These are phyloP conservation scores for Heliothis peltigera DNA, from an alignment of 2,888 invertebrate species.

Conservation along the genomic window DNA sequence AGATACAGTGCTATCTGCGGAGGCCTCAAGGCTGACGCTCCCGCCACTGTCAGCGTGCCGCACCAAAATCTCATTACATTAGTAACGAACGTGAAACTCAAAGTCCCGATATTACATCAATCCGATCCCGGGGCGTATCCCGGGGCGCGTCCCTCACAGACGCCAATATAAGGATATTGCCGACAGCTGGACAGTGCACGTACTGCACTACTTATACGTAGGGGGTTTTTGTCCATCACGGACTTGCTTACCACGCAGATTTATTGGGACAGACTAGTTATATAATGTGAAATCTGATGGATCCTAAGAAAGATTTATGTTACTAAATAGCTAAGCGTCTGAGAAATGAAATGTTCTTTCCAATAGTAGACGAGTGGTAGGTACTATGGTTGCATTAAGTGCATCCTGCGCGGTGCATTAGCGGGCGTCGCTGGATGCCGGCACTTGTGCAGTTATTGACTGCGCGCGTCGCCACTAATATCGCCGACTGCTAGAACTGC, in stretches of 20 bases:
- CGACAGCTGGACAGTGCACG: conserved; percentile 45
- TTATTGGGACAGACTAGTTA: conserved; percentile 4
- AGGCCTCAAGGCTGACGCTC: background rate
- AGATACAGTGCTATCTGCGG: background rate
- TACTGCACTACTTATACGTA: background rate
- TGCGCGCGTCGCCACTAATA: no score
- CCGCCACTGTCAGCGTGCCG: background rate
- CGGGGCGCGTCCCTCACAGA: conserved; percentile 23
- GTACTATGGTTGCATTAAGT: background rate
- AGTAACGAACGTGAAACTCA: conserved; percentile 20
- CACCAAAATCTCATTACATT: conserved; percentile 26
- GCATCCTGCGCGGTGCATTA: no score
- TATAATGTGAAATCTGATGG: background rate
- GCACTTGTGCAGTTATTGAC: background rate
- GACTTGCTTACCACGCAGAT: conserved; percentile 32
- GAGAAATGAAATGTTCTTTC: background rate
- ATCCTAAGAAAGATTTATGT: background rate
- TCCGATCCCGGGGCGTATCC: conserved; percentile 20
- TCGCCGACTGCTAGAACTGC: no score
- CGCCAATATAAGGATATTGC: conserved; percentile 54
- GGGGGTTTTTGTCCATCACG: conserved; percentile 5
- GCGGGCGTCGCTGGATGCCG: background rate
- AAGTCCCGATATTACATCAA: conserved; percentile 38
- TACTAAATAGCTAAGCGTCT: background rate
- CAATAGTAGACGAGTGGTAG: background rate